Evolutionary conservation across 64 coral and sea anemone species (phyloP).

Genomic region (Acropora yongei): DNA sequence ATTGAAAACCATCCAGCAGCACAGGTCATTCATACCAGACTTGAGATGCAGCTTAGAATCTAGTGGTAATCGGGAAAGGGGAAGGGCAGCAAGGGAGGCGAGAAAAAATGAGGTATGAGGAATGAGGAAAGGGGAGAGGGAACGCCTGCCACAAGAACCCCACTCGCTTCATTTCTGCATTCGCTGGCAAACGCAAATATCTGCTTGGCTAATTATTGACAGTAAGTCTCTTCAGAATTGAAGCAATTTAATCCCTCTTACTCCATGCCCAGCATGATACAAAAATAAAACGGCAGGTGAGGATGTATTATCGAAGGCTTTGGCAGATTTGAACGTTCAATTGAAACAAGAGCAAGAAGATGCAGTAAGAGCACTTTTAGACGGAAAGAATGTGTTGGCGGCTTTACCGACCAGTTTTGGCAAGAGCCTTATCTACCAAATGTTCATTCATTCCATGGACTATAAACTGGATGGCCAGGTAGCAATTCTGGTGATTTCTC

Average conservation of each 20-base stretch:
- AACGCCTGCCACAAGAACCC: not conserved
- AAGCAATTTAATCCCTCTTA: too few species aligned
- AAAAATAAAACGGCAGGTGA: not conserved
- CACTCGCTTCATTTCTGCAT: not conserved
- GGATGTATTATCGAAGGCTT: not conserved
- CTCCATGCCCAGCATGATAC: not conserved
- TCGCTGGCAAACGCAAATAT: not conserved
- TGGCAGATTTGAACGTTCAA: not conserved
- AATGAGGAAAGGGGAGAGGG: not conserved
- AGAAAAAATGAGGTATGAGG: too few species aligned
- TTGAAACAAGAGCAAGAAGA: conserved; percentile 23
- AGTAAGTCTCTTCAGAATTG: not conserved
- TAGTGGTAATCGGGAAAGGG: too few species aligned
- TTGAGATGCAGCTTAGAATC: too few species aligned
- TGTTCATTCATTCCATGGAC: conserved; percentile 30
- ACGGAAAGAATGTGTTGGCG: not conserved
- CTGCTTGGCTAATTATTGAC: not conserved
- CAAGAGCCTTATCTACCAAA: conserved; percentile 50
- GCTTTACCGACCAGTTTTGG: conserved; percentile 32
- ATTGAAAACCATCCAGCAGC: too few species aligned
- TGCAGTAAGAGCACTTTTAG: conserved; percentile 14
- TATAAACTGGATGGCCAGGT: conserved; percentile 7
- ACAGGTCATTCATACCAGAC: too few species aligned
- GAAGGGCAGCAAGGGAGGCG: too few species aligned
- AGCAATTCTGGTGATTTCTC: conserved; percentile 9